These are phyloP conservation scores for Nestor notabilis DNA, from an alignment of 2,113 vertebrate species.

Conservation along the genomic window DNA sequence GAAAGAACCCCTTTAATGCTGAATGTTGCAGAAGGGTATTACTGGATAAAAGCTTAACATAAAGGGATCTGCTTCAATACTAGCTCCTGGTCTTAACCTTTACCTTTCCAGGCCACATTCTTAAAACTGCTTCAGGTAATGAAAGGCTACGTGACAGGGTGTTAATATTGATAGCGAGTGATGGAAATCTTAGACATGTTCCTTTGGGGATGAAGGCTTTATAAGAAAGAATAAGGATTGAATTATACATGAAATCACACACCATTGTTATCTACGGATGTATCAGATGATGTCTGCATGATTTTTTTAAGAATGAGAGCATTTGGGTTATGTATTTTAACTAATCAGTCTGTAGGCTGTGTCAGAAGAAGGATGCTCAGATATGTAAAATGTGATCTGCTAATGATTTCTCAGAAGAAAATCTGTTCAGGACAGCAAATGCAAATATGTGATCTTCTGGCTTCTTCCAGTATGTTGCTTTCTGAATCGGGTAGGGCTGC, in stretches of 20 bases:
- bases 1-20: not conserved
- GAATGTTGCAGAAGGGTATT: not conserved
- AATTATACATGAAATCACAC: not conserved
- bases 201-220: not conserved
- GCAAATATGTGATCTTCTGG: not conserved
- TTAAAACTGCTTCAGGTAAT: conserved; percentile 34
- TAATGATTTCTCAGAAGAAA: not conserved
- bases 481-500: not conserved
- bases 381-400: not conserved
- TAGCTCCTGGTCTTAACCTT: not conserved
- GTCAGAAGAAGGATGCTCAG: not conserved
- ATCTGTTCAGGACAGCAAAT: not conserved
- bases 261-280: not conserved
- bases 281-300: not conserved
- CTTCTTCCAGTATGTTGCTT: not conserved
- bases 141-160: not conserved
- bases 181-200: not conserved
- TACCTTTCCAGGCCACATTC: not conserved
- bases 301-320: not conserved
- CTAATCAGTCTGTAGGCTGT: not conserved
- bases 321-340: not conserved
- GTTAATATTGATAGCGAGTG: not conserved
- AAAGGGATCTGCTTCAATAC: not conserved
- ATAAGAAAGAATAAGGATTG: not conserved
- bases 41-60: not conserved